Base-by-base conservation (phyloP, 1,140 invertebrate species). In the Lethocerus indicus region DNA sequence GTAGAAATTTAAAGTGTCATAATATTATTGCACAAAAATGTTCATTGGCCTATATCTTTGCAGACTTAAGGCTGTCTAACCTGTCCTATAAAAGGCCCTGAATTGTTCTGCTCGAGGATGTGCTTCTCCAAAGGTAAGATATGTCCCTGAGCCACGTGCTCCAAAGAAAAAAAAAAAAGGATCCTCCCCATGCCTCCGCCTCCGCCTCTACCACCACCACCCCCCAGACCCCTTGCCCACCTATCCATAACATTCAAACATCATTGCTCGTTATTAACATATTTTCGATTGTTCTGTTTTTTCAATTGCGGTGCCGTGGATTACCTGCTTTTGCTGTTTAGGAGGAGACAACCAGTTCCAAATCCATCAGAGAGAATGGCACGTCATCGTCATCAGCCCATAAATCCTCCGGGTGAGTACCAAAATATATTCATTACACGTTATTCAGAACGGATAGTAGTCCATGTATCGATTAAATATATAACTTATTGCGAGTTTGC, bases 321-420 rank as follows among this genome's bases (percentile, higher is more conserved):
- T 68, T 64, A 57, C 67, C 66, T 68, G 65, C 64, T 65, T 70
- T 71, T 73, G 71, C 71, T 74, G 71, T 74, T 74, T 71, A 67
- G 72, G 75, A 73, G 72, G 75, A 63, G 71, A 73, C 62, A 65
- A 65, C 56, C 59, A 60, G 50, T 59, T 65, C 61, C 69, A 70
- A 66, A 70, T 70, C 57, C 70, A 68, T 60, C 57, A 73, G 67
- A 63, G 73, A 75, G 61, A 75, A 75, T 68, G 72, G 72, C 51
- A 68, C 61, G 12, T 58, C 65, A 14, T 52, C 56, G 9, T 59
- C 65, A 14, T 51, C 53, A 36, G 71, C 67, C 52, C 64, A 69
- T 43, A 58, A 56, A 39, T 55, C 56, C 2, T 57, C 57, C 14
- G 36, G 48, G 37, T 50, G 46, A 49, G 46, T 26, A 9, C 18